Conservation (phyloP, 1,140 invertebrate species). For the Propsilocerus akamusi region DNA sequence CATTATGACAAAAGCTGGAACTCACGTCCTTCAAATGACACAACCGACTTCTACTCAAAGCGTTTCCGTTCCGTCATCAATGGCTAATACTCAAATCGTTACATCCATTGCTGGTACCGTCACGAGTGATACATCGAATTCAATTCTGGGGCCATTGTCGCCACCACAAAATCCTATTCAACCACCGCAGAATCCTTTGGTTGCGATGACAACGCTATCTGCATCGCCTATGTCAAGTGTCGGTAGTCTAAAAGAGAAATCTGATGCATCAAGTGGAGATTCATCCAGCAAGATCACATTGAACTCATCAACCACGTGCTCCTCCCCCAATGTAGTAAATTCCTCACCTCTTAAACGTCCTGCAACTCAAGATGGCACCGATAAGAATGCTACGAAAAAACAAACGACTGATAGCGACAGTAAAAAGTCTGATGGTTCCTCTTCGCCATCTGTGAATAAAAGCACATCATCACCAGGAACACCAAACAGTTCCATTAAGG, state of each 20-base stretch:
- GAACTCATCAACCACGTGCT: background rate
- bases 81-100: background rate
- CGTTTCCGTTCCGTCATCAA: background rate
- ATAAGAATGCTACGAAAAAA: conserved; percentile 11
- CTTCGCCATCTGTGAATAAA: background rate
- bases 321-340: conserved; percentile 1
- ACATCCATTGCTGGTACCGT: background rate
- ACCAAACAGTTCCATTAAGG: conserved; percentile 1
- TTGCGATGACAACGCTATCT: conserved; percentile 17
- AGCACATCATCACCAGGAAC: background rate
- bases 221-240: background rate
- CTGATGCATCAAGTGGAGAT: background rate
- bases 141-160: background rate
- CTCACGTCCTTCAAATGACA: background rate
- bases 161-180: conserved; percentile 7
- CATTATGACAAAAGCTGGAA: background rate
- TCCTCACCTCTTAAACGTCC: conserved; percentile 9
- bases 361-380: conserved; percentile 7
- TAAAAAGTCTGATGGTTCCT: background rate
- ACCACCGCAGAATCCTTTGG: conserved; percentile 18
- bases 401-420: conserved; percentile 8
- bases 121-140: background rate
- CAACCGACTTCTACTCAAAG: background rate
- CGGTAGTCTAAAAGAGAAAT: background rate
- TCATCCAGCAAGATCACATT: background rate